phyloP scores from a whole-genome alignment of 2,113 vertebrate species.

The Benitochromis conjunctus region DNA sequence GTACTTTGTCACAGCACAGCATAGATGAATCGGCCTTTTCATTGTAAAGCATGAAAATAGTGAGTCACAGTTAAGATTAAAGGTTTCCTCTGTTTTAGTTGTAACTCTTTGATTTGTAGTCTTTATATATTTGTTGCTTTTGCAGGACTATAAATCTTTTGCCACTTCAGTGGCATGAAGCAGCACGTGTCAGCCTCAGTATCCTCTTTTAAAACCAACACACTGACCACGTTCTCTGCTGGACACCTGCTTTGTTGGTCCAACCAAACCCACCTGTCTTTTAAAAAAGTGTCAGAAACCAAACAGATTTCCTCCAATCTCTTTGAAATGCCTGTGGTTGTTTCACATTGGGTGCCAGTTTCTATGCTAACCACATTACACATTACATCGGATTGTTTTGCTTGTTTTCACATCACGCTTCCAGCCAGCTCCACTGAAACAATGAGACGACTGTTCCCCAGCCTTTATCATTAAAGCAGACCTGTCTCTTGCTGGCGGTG shows the following conservation, averaged over 20 bases:
- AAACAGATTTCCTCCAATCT: background rate
- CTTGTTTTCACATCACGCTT: background rate
- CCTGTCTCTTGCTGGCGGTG: slow-evolving; percentile 14
- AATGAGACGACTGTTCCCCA: slow-evolving; percentile 63
- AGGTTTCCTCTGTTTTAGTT: background rate
- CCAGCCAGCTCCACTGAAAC: slow-evolving; percentile 42
- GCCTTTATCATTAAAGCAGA: slow-evolving; percentile 65
- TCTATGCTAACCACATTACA: background rate
- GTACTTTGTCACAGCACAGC: background rate
- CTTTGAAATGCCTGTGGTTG: background rate
- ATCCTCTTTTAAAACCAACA: background rate
- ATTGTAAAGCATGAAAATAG: background rate
- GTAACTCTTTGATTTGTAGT: background rate
- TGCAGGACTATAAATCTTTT: background rate
- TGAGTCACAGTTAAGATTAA: background rate
- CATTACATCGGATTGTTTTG: background rate
- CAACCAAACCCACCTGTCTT: slow-evolving; percentile 44
- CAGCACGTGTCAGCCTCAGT: background rate
- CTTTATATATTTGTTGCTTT: background rate
- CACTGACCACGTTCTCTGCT: background rate
- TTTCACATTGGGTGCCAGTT: background rate
- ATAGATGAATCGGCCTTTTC: background rate
- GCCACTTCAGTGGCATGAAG: background rate
- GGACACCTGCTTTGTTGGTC: slow-evolving; percentile 45
- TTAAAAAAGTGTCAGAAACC: background rate